A percentile compares a stretch with the other conserved stretches of the same genome.
Evolutionary conservation across 1,140 invertebrate genomes (phyloP).

Genomic region (Leptoteleia sp.): DNA sequence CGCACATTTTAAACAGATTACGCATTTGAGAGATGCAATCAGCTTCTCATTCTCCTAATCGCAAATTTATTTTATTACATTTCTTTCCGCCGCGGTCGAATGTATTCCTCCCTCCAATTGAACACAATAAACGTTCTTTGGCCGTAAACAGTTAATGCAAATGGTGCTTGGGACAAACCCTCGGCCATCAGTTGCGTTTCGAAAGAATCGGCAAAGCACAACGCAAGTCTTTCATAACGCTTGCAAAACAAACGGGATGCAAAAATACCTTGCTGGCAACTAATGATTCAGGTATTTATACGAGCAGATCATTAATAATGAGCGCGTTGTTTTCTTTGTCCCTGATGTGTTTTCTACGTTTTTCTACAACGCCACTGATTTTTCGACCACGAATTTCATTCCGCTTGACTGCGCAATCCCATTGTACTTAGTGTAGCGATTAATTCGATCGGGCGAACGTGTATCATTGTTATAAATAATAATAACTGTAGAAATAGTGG

Average conservation of each 20-base stretch:
- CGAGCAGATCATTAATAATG: slow-evolving; percentile 11
- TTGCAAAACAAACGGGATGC: background rate
- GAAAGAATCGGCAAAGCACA: slow-evolving; percentile 2
- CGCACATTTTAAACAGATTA: too few relatives aligned
- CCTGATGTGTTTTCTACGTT: slow-evolving; percentile 12
- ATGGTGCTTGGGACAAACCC: background rate
- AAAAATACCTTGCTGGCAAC: slow-evolving; percentile 5
- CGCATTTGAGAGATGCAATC: too few relatives aligned
- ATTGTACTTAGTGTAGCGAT: slow-evolving; percentile 36
- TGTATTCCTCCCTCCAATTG: too few relatives aligned
- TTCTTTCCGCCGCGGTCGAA: too few relatives aligned
- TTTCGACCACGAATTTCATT: slow-evolving; percentile 33
- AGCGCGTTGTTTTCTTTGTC: slow-evolving; percentile 21
- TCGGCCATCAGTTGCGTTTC: background rate
- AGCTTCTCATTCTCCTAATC: too few relatives aligned
- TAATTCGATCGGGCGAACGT: slow-evolving; percentile 25
- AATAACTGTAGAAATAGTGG: slow-evolving; percentile 34
- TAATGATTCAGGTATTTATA: background rate
- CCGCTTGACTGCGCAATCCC: slow-evolving; percentile 24
- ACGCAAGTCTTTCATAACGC: slow-evolving; percentile 10
- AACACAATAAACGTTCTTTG: too few relatives aligned
- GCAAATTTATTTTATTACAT: too few relatives aligned
- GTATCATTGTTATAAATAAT: slow-evolving; percentile 57
- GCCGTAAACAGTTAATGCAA: slow-evolving; percentile 17
- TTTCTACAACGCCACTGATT: slow-evolving; percentile 21